Percentiles rank a stretch among this genome's conserved stretches.
These are phyloP conservation scores for Pomacea maculata DNA, from an alignment of 1,140 invertebrate species.

Conservation along the genomic window DNA sequence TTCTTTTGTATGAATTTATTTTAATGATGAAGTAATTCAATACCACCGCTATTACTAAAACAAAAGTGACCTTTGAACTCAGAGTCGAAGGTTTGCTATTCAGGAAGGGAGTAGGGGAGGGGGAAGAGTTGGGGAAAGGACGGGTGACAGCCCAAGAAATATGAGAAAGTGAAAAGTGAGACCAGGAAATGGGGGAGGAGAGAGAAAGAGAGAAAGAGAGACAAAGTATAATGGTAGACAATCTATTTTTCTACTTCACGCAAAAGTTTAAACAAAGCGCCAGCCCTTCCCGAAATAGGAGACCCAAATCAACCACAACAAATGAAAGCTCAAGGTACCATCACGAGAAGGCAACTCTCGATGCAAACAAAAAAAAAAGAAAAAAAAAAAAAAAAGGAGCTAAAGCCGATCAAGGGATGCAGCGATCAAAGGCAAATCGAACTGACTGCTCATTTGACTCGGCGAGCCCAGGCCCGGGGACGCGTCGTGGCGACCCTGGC, in stretches of 20 bases:
- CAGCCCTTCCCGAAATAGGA: background rate
- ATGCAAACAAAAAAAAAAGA: too few relatives aligned
- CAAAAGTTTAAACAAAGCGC: background rate
- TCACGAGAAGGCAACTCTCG: background rate
- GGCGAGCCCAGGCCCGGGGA: background rate
- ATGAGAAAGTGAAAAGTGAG: too few relatives aligned
- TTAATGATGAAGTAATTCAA: too few relatives aligned
- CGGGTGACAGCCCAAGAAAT: background rate
- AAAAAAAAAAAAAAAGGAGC: too few relatives aligned
- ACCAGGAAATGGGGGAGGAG: too few relatives aligned
- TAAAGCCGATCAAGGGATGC: background rate
- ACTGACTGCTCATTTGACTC: background rate
- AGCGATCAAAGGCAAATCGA: background rate
- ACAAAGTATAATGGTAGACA: background rate
- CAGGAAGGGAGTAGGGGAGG: background rate
- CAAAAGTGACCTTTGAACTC: background rate
- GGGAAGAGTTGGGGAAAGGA: background rate
- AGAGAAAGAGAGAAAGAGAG: background rate
- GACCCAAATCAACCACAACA: background rate
- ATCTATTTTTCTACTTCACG: background rate
- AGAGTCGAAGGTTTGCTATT: background rate
- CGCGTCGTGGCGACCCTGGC: slow-evolving; percentile 7
- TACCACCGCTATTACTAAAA: too few relatives aligned
- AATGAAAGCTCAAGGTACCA: background rate
- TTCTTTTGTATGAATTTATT: too few relatives aligned